Evolutionary conservation across 2,888 invertebrate species (phyloP).

Genomic region (Molanna angustata): DNA sequence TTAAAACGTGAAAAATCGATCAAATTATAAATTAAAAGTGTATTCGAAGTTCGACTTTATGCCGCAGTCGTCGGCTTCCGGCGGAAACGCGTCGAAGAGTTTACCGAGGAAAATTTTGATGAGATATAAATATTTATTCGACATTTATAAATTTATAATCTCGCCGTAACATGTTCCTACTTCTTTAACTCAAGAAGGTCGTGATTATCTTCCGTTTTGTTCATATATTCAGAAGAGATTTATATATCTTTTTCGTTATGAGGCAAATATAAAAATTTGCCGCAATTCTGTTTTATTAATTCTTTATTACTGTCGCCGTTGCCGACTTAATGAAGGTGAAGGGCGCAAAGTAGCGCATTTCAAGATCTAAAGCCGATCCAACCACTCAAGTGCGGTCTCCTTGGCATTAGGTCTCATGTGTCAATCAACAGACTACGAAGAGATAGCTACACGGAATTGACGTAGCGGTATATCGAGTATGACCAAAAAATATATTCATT

Average conservation of each 20-base stretch:
- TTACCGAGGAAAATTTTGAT: slow-evolving; percentile 2
- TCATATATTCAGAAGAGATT: slow-evolving; percentile 17
- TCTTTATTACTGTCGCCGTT: too few relatives aligned
- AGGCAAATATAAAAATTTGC: too few relatives aligned
- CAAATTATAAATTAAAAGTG: background rate
- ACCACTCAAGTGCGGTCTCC: background rate
- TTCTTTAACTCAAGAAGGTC: slow-evolving; percentile 24
- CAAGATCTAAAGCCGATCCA: background rate
- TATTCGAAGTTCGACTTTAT: slow-evolving; percentile 5
- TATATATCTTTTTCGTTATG: slow-evolving; percentile 15
- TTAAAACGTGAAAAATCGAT: slow-evolving; percentile 17
- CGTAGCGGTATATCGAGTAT: slow-evolving; percentile 20
- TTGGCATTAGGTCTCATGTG: background rate
- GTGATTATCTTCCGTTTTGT: slow-evolving; percentile 27
- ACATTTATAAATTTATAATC: slow-evolving; percentile 14
- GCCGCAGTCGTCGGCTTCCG: slow-evolving; percentile 1
- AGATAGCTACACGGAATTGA: slow-evolving; percentile 20
- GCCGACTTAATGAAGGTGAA: slow-evolving; percentile 5
- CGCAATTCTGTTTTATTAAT: slow-evolving; percentile 16
- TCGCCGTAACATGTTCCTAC: slow-evolving; percentile 26
- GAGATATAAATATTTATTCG: slow-evolving; percentile 14
- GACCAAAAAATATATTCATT: slow-evolving; percentile 18
- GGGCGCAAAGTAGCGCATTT: slow-evolving; percentile 1
- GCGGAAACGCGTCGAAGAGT: background rate
- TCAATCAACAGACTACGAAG: background rate